A percentile compares a stretch with the other conserved stretches of the same genome.
Evolutionary conservation across 2,113 vertebrate species (phyloP).

Genomic region (Sinocyclocheilus anophthalmus): DNA sequence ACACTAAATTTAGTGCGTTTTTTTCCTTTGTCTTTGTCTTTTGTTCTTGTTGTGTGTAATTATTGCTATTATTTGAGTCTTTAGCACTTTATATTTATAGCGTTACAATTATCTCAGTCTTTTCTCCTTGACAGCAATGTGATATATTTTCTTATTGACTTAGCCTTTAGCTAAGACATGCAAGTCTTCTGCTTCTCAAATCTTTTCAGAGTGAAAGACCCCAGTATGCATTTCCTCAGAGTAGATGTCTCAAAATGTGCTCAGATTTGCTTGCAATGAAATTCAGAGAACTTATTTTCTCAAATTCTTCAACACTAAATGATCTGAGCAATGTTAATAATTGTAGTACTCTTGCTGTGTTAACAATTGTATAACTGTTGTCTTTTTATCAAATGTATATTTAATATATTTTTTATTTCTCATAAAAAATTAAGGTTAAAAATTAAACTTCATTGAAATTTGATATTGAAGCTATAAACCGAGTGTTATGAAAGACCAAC

Average conservation of each 20-base stretch:
- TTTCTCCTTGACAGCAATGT: not conserved
- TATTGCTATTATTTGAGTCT: not conserved
- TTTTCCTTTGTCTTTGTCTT: not conserved
- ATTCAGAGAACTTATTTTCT: not conserved
- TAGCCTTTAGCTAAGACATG: not conserved
- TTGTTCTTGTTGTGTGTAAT: not conserved
- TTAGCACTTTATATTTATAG: not conserved
- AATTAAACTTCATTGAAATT: too few species aligned
- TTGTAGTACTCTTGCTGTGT: too few species aligned
- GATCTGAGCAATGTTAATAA: too few species aligned
- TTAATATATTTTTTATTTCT: too few species aligned
- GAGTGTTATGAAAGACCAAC: too few species aligned
- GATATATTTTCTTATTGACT: too few species aligned
- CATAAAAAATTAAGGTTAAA: too few species aligned
- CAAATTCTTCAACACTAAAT: too few species aligned
- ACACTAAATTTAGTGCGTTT: not conserved
- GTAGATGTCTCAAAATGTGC: not conserved
- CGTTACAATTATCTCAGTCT: not conserved
- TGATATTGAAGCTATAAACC: too few species aligned
- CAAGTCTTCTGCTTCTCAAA: not conserved
- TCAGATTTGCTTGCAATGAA: not conserved
- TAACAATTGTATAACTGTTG: too few species aligned
- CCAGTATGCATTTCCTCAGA: not conserved
- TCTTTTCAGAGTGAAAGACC: not conserved
- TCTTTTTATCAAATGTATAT: too few species aligned